phyloP scores from a whole-genome alignment of 2,113 vertebrate genomes.

The Crotalus horridus region DNA sequence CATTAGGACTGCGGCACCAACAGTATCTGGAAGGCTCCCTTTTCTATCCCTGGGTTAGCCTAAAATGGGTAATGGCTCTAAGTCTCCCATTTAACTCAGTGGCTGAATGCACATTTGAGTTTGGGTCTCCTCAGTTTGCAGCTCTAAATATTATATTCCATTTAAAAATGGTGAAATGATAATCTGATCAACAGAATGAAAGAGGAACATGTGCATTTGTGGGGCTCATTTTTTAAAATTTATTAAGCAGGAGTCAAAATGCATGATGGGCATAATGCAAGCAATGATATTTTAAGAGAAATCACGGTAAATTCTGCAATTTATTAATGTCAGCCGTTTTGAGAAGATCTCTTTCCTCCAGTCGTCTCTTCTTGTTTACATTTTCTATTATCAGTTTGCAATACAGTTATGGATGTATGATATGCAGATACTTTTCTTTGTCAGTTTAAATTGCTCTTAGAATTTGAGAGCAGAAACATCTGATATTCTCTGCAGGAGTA shows the following conservation, averaged over 20 bases:
- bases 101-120: not conserved
- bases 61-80: not conserved
- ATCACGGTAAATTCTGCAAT: not conserved
- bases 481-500: not conserved
- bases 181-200: not conserved
- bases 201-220: not conserved
- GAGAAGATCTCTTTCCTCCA: not conserved
- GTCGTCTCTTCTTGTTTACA: not conserved
- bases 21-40: no score
- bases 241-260: not conserved
- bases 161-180: not conserved
- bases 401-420: not conserved
- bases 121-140: not conserved
- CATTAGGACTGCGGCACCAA: no score
- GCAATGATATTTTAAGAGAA: not conserved
- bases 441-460: not conserved
- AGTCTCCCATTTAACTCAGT: not conserved
- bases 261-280: not conserved
- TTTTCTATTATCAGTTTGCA: not conserved
- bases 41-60: no score
- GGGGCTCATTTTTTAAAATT: not conserved
- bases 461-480: not conserved
- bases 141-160: not conserved
- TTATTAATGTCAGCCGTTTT: not conserved
- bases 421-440: not conserved